A percentile compares a stretch with the other conserved stretches of the same genome.
Evolutionary conservation across 2,113 vertebrate species (phyloP).

Genomic region (Stigmatopora nigra): DNA sequence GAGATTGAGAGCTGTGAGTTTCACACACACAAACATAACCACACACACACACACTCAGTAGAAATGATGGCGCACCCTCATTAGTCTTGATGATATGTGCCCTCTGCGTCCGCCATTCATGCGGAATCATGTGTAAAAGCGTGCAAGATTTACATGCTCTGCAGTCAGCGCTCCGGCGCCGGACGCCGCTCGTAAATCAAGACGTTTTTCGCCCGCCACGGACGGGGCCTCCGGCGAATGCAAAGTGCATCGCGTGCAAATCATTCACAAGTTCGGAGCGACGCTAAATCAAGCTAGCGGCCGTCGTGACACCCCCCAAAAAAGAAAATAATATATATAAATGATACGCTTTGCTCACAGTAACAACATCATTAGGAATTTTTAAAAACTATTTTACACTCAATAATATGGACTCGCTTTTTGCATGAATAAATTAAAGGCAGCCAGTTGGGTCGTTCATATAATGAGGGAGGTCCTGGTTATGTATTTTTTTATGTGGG

Average conservation of each 20-base stretch:
- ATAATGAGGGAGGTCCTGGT: too few relatives aligned
- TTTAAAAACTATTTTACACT: neutral
- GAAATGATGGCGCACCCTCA: neutral
- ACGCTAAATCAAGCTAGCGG: neutral
- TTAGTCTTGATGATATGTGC: conserved; percentile 6
- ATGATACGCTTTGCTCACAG: neutral
- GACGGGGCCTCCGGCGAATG: neutral
- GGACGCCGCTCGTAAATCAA: conserved; percentile 4
- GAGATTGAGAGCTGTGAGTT: conserved; percentile 99
- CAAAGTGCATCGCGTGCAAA: neutral
- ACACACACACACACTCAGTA: neutral
- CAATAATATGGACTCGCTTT: neutral
- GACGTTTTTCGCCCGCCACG: neutral
- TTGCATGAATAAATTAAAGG: neutral
- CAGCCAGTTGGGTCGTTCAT: too few relatives aligned
- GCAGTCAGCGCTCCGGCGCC: neutral
- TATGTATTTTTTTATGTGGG: too few relatives aligned
- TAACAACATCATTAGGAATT: neutral
- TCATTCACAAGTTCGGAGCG: neutral
- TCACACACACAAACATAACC: neutral
- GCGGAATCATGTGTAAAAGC: neutral
- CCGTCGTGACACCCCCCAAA: neutral
- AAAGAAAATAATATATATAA: too few relatives aligned
- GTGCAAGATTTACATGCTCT: conserved; percentile 4
- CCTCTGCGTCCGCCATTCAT: neutral